phyloP scores from a whole-genome alignment of 2,113 vertebrate genomes.

The Brachirus orientalis region DNA sequence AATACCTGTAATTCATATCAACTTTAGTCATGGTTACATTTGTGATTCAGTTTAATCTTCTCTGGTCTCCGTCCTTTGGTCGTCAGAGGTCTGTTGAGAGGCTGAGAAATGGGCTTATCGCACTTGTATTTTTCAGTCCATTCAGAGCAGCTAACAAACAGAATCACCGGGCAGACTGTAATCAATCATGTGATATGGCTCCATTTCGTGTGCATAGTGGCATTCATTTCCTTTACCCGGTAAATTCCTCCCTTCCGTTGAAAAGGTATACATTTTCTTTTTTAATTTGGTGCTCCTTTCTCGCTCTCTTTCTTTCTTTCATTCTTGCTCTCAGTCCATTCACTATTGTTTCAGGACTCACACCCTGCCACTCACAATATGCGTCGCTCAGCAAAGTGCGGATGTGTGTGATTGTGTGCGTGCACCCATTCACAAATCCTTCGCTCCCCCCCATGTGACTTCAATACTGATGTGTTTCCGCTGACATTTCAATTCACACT shows the following conservation, averaged over 20 bases:
- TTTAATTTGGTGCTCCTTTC: not conserved
- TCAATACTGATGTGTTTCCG: slow-evolving; percentile 8
- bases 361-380: not conserved
- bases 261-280: no score
- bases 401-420: slow-evolving; percentile 10
- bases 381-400: slow-evolving; percentile 19
- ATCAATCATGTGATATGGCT: no score
- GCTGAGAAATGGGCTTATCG: slow-evolving; percentile 31
- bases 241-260: not conserved
- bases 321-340: slow-evolving; percentile 8
- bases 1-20: no score
- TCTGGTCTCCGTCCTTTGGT: not conserved
- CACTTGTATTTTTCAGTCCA: not conserved
- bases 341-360: slow-evolving; percentile 15
- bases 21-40: not conserved
- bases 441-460: slow-evolving; percentile 9
- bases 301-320: not conserved
- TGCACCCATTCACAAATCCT: slow-evolving; percentile 50
- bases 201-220: slow-evolving; percentile 8
- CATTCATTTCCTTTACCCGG: not conserved
- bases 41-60: not conserved
- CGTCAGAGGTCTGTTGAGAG: slow-evolving; percentile 8
- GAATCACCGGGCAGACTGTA: not conserved
- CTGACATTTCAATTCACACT: slow-evolving; percentile 13
- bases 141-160: not conserved